Base-by-base conservation (phyloP, 92 coral and sea anemone genomes). In the Pocillopora grandis region DNA sequence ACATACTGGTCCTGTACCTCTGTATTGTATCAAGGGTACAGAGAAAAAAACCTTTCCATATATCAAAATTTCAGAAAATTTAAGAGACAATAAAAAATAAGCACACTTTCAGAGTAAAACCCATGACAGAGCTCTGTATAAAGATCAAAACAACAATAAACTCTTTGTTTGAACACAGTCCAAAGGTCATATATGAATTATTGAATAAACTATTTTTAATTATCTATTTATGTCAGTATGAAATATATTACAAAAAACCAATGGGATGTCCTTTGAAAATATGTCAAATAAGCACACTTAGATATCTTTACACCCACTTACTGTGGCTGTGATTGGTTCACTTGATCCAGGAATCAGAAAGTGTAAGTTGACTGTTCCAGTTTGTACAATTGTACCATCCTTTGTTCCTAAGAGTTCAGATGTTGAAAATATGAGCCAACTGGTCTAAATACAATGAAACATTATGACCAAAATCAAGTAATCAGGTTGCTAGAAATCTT, bases 341-440 rank as follows among this genome's bases (percentile, higher is more conserved):
- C 80, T 96, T 12, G 92, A 90, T 23, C 99, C 99, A 68, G 99
- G 99, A 66, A 96, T 89, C 31, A 91, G 18, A 86, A 96, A 93
- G 27, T 92, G 90, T 17, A 96, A 67, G 75, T 89, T 94, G 12
- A 94, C 90, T 48, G 94, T 94, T 70, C 98, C 98, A 61, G 90
- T 19, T 2, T 91, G 97, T 65, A 71, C 66, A 58, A 37, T 42
- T 42, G 49, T 21, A 36, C 70, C 70, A 62, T 82, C 73, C 23
- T 82, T 73, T 37, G 68, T 35, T 71, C 31, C 85, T 81, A 60
- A 4, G 15, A 57, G 52, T 75, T 59, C 20, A 77, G 20, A 5
- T 10, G 31, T 69, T 31, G 12, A 36, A 33, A 16, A 12, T 59
- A 16, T 59, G 15, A 59, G 18, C 14, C 62, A 12, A 59, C 15